These are phyloP conservation scores for Lepus oiostolus DNA, from an alignment of 2,797 vertebrate species.

Conservation along the genomic window DNA sequence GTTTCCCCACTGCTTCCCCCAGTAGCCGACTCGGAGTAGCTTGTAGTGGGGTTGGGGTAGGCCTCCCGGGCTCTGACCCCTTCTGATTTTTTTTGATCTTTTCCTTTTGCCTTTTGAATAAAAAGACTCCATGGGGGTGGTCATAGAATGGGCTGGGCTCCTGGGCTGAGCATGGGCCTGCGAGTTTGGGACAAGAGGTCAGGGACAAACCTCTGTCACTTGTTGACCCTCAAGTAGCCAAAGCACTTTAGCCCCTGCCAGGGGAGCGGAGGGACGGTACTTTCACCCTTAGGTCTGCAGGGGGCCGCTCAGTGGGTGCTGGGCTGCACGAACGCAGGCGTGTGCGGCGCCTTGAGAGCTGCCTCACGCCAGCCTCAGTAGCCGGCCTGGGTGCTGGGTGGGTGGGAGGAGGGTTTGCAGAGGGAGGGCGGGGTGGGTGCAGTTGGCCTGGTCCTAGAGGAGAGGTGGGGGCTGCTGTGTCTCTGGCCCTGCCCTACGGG, in stretches of 20 bases:
- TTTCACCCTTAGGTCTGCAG: conserved; percentile 34
- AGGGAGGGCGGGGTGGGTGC: background rate
- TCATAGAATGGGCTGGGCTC: conserved; percentile 58
- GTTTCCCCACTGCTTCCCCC: conserved; percentile 47
- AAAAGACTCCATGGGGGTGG: conserved; percentile 72
- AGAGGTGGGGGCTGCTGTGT: background rate
- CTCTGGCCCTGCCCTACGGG: background rate
- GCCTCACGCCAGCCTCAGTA: background rate
- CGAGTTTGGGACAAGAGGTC: conserved; percentile 1
- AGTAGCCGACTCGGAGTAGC: conserved; percentile 80
- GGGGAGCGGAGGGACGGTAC: conserved; percentile 64
- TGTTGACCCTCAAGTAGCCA: conserved; percentile 80
- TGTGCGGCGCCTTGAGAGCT: background rate
- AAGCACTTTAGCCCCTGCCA: conserved; percentile 64
- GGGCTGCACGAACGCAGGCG: background rate
- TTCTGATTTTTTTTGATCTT: conserved; percentile 72
- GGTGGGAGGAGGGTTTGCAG: background rate
- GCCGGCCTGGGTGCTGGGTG: background rate
- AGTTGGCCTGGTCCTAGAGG: background rate
- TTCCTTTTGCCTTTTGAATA: conserved; percentile 81
- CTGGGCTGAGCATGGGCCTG: conserved; percentile 15
- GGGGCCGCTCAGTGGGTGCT: background rate
- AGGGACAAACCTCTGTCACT: conserved; percentile 71
- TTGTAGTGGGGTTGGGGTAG: conserved; percentile 75
- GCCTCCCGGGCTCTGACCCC: conserved; percentile 54